Percentiles rank a stretch among this genome's conserved stretches.
Conservation (phyloP, 2,113 vertebrate species). For the Xerus inauris region DNA sequence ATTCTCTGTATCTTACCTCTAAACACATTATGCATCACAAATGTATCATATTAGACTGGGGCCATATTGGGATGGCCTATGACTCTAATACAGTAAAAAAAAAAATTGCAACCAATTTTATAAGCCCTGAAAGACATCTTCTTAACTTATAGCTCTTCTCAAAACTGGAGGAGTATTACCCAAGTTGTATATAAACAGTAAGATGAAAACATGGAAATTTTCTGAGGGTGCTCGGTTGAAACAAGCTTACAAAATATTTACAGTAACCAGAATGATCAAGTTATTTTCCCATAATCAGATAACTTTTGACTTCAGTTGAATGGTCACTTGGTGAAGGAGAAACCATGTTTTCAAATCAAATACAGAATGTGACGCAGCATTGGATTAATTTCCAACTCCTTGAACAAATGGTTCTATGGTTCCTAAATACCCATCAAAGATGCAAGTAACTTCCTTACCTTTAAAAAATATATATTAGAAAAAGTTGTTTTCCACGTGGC, state of each 20-base stretch:
- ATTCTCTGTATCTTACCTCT: constrained; percentile 80
- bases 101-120: constrained; percentile 75
- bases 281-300: constrained; percentile 71
- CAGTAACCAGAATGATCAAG: constrained; percentile 61
- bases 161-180: constrained; percentile 62
- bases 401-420: background rate
- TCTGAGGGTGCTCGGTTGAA: constrained; percentile 59
- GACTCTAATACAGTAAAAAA: constrained; percentile 68
- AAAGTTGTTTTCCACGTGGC: background rate
- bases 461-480: background rate
- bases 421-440: constrained; percentile 42
- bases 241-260: constrained; percentile 76
- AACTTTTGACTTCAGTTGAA: constrained; percentile 71
- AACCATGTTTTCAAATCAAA: constrained; percentile 78
- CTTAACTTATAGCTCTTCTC: constrained; percentile 79
- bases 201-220: constrained; percentile 73
- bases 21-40: constrained; percentile 77
- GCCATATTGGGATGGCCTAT: constrained; percentile 59
- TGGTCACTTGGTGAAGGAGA: constrained; percentile 62
- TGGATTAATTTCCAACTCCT: constrained; percentile 39
- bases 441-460: background rate
- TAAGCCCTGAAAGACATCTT: constrained; percentile 75
- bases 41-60: constrained; percentile 79
- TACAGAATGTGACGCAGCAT: constrained; percentile 36
- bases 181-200: constrained; percentile 68